These are phyloP conservation scores for Parazoanthus darwini DNA, from an alignment of 92 coral and sea anemone genomes.

Conservation along the genomic window DNA sequence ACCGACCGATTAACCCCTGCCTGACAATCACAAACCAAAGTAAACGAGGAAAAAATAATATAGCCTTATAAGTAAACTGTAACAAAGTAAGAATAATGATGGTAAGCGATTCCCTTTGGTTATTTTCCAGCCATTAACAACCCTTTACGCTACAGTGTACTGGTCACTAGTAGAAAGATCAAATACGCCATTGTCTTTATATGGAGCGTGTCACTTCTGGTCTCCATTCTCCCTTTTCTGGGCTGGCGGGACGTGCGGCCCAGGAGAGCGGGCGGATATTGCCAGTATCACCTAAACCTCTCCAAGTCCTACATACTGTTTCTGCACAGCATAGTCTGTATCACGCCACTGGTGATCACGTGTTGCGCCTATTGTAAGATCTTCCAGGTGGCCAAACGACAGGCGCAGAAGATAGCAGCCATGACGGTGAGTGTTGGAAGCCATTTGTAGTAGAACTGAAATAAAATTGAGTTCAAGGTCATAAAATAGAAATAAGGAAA, in stretches of 20 bases:
- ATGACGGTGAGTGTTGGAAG: conserved; percentile 57
- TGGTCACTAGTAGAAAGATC: conserved; percentile 68
- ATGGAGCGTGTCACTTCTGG: conserved; percentile 69
- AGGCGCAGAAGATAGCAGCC: conserved; percentile 73
- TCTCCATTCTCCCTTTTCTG: conserved; percentile 71
- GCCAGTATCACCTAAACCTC: conserved; percentile 83
- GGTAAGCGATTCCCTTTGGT: neutral
- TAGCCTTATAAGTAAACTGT: no score
- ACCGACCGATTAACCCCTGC: no score
- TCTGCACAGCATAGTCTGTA: conserved; percentile 69
- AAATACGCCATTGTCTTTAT: conserved; percentile 53
- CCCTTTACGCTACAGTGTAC: conserved; percentile 71
- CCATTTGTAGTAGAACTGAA: no score
- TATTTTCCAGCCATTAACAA: conserved; percentile 64
- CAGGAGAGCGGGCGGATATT: conserved; percentile 69
- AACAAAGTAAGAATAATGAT: no score
- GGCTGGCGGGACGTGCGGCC: conserved; percentile 81
- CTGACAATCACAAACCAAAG: no score
- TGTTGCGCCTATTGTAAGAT: conserved; percentile 78
- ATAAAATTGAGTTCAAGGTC: no score
- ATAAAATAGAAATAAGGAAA: no score
- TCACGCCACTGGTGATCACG: conserved; percentile 74
- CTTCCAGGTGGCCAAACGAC: conserved; percentile 76
- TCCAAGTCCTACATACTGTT: conserved; percentile 72
- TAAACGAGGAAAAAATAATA: no score